Conservation (phyloP, 2,113 vertebrate species). For the Thomomys bottae region DNA sequence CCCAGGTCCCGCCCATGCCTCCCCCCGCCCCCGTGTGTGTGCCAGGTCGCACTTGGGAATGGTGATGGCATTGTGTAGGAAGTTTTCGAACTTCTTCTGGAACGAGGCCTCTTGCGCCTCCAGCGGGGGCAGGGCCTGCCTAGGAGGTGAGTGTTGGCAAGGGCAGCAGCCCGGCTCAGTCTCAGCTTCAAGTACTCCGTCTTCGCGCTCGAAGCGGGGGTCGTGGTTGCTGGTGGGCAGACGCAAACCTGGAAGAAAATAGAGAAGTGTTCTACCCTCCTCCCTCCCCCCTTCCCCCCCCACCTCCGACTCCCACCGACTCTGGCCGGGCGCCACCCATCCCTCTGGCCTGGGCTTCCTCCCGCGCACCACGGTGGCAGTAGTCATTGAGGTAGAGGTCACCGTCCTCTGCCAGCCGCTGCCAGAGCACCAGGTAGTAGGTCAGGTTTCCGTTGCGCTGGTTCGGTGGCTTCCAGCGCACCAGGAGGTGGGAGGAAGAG, state of each 20-base stretch:
- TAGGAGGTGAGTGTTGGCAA: conserved; percentile 81
- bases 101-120: conserved; percentile 85
- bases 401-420: conserved; percentile 86
- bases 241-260: conserved; percentile 82
- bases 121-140: conserved; percentile 76
- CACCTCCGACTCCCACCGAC: too few species aligned
- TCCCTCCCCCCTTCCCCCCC: background rate
- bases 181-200: conserved; percentile 58
- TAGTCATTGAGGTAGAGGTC: conserved; percentile 88
- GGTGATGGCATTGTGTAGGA: conserved; percentile 88
- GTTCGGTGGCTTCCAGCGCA: conserved; percentile 88
- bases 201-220: conserved; percentile 81
- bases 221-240: conserved; percentile 88
- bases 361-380: conserved; percentile 86
- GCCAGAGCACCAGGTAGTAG: conserved; percentile 90
- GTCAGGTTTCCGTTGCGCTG: conserved; percentile 88
- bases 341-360: background rate
- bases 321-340: too few species aligned
- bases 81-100: conserved; percentile 91
- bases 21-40: background rate
- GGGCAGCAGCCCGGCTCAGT: conserved; percentile 86
- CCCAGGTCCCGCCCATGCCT: too few species aligned
- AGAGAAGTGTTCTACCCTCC: background rate
- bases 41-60: conserved; percentile 84
- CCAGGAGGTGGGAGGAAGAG: conserved; percentile 88